These are phyloP conservation scores for Ormyrus rosae DNA, from an alignment of 2,888 invertebrate genomes.

Conservation along the genomic window DNA sequence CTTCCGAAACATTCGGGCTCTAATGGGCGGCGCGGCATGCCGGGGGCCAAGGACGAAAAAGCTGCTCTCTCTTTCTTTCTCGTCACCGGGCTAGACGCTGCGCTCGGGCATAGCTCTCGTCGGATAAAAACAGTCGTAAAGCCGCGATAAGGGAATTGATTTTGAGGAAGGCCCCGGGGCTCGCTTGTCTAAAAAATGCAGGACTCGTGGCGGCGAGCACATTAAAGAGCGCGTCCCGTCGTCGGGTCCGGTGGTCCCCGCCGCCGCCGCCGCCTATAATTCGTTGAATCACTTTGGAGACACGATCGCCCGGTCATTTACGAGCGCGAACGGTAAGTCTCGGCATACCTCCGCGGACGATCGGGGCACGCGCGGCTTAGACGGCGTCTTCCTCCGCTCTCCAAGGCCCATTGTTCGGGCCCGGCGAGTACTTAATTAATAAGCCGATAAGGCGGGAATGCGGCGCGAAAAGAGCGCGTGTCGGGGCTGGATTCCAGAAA, in stretches of 20 bases:
- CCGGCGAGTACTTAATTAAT: slow-evolving; percentile 17
- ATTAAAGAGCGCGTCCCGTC: slow-evolving; percentile 51
- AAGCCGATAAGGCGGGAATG: slow-evolving; percentile 19
- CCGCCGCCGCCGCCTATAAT: slow-evolving; percentile 50
- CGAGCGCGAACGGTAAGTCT: slow-evolving; percentile 28
- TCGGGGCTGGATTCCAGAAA: neutral
- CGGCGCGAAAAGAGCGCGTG: neutral
- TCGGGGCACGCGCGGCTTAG: slow-evolving; percentile 61
- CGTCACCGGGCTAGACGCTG: neutral
- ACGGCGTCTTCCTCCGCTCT: neutral
- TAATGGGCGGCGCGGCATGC: slow-evolving; percentile 7
- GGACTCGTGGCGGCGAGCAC: slow-evolving; percentile 12
- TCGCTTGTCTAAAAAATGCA: slow-evolving; percentile 29
- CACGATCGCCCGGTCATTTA: slow-evolving; percentile 60
- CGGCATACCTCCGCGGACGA: neutral
- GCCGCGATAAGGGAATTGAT: slow-evolving; percentile 32
- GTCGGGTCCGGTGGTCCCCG: slow-evolving; percentile 55
- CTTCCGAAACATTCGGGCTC: slow-evolving; percentile 20
- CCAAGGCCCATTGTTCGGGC: neutral
- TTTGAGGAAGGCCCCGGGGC: neutral
- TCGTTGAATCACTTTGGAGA: slow-evolving; percentile 52
- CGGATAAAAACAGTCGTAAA: slow-evolving; percentile 30
- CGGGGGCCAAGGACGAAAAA: neutral
- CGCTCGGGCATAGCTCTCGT: neutral
- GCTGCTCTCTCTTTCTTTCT: neutral